Evolutionary conservation across 1,140 invertebrate genomes (phyloP).

Genomic region (Drosophila subpulchrella): DNA sequence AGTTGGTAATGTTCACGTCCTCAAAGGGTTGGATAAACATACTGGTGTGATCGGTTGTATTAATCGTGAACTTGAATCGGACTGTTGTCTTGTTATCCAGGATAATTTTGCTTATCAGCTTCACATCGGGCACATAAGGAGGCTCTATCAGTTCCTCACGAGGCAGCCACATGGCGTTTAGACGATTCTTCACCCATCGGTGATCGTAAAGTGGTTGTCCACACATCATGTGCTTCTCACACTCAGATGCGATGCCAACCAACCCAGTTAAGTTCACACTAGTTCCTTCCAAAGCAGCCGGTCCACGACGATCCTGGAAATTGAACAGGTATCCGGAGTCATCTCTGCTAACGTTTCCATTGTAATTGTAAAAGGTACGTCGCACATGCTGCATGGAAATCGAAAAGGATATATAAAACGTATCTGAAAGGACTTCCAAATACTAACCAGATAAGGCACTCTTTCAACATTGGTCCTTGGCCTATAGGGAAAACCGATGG

Average conservation of each 20-base stretch:
- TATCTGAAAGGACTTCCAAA: too few relatives aligned
- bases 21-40: conserved; percentile 88
- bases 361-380: conserved; percentile 86
- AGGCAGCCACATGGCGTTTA: conserved; percentile 53
- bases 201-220: conserved; percentile 88
- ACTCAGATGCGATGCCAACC: conserved; percentile 86
- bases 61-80: conserved; percentile 49
- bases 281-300: conserved; percentile 85
- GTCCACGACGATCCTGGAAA: conserved; percentile 90
- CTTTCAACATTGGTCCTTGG: conserved; percentile 88
- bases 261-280: conserved; percentile 85
- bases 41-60: conserved; percentile 90
- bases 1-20: conserved; percentile 86
- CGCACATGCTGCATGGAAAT: conserved; percentile 85
- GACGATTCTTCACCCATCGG: conserved; percentile 41
- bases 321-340: conserved; percentile 89
- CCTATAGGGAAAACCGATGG: conserved; percentile 91
- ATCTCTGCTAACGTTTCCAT: conserved; percentile 85
- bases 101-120: conserved; percentile 16
- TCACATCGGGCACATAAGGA: conserved; percentile 21
- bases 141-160: conserved; percentile 7
- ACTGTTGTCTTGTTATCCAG: conserved; percentile 15
- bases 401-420: background rate
- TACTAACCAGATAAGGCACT: conserved; percentile 88
- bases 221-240: conserved; percentile 89